A percentile compares a stretch with the other conserved stretches of the same genome.
phyloP scores from a whole-genome alignment of 2,888 invertebrate species.

The Aleiodes testaceus region DNA sequence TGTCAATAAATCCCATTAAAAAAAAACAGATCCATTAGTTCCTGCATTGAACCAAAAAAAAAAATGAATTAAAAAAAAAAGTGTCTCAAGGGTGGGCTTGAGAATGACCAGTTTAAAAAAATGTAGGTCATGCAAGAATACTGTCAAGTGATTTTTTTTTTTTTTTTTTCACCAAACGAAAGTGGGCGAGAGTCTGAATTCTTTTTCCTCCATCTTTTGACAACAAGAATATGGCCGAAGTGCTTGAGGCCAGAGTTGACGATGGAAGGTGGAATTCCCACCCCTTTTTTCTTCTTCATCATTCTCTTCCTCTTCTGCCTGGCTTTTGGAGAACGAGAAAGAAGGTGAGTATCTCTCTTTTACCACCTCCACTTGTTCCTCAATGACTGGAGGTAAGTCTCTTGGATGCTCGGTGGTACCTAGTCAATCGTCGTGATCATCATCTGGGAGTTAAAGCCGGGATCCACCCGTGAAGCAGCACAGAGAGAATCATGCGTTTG shows the following conservation, averaged over 20 bases:
- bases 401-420: constrained; percentile 20
- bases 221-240: constrained; percentile 22
- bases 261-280: constrained; percentile 27
- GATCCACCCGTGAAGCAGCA: constrained; percentile 60
- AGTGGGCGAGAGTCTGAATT: constrained; percentile 44
- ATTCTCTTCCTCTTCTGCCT: neutral
- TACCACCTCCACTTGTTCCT: constrained; percentile 25
- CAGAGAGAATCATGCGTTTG: constrained; percentile 72
- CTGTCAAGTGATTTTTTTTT: constrained; percentile 36
- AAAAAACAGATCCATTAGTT: neutral
- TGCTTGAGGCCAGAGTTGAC: constrained; percentile 21
- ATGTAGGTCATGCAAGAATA: constrained; percentile 40
- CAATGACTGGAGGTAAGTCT: constrained; percentile 21
- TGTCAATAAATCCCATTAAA: constrained; percentile 12
- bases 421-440: constrained; percentile 54
- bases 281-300: constrained; percentile 30
- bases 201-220: constrained; percentile 1
- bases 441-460: constrained; percentile 65
- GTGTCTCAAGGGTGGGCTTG: constrained; percentile 19
- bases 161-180: constrained; percentile 40
- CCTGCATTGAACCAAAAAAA: constrained; percentile 1
- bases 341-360: constrained; percentile 22
- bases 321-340: constrained; percentile 17
- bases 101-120: constrained; percentile 4
- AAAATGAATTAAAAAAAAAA: constrained; percentile 8